These are phyloP conservation scores for Piscicola geometra DNA, from an alignment of 2,888 invertebrate species.

Conservation along the genomic window DNA sequence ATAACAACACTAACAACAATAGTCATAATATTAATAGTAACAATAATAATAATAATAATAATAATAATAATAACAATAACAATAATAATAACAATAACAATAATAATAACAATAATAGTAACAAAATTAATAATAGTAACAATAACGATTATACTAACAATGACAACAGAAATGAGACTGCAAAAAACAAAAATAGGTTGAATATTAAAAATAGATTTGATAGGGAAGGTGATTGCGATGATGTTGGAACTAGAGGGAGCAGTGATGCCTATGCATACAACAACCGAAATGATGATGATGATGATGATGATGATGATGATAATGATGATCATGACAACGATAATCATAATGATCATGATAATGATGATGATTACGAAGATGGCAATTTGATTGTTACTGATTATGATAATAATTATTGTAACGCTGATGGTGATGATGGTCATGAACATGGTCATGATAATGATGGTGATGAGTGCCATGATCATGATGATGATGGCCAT, in stretches of 20 bases:
- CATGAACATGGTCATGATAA: neutral
- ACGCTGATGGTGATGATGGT: neutral
- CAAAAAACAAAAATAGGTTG: neutral
- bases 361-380: neutral
- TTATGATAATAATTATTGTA: neutral
- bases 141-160: neutral
- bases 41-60: neutral
- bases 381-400: neutral
- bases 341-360: neutral
- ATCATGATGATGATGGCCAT: neutral
- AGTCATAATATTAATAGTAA: conserved; percentile 22
- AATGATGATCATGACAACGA: neutral
- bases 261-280: neutral
- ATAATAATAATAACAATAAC: neutral
- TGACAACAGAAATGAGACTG: neutral
- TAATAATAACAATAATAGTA: neutral
- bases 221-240: neutral
- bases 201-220: neutral
- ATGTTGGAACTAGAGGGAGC: neutral
- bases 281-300: neutral
- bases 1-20: conserved; percentile 24
- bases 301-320: neutral
- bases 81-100: neutral
- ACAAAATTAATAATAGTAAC: neutral
- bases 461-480: neutral